Evolutionary conservation across 2,113 vertebrate genomes (phyloP).

Genomic region (Drymodes brunneopygia): DNA sequence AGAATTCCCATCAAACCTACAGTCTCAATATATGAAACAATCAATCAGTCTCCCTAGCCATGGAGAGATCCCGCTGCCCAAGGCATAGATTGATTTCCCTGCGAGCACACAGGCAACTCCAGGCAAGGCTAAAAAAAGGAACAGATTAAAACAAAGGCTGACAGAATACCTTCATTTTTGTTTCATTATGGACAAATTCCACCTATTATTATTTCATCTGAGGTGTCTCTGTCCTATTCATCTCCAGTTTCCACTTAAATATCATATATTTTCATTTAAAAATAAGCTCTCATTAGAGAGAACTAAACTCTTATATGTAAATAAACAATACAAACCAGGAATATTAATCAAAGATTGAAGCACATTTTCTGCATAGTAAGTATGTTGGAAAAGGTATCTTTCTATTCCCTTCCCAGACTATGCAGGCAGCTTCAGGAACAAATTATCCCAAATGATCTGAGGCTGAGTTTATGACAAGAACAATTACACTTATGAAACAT

Average conservation of each 20-base stretch:
- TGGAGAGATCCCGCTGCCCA: background rate
- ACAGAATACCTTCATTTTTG: background rate
- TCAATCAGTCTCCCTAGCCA: background rate
- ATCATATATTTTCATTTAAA: background rate
- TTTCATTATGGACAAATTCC: background rate
- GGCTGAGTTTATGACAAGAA: background rate
- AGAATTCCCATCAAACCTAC: background rate
- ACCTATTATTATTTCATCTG: background rate
- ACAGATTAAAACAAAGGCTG: background rate
- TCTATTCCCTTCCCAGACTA: background rate
- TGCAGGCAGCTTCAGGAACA: background rate
- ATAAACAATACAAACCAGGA: background rate
- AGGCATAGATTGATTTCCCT: background rate
- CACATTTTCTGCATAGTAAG: background rate
- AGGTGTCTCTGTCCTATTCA: background rate
- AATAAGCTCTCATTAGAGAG: background rate
- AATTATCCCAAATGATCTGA: background rate
- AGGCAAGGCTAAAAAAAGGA: background rate
- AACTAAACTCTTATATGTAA: background rate
- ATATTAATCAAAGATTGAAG: background rate
- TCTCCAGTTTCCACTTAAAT: background rate
- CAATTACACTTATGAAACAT: background rate
- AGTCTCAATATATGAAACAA: background rate
- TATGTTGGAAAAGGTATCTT: background rate
- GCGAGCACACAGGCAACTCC: fast-evolving